These are phyloP conservation scores for Cotesia vestalis DNA, from an alignment of 1,140 invertebrate species.

Conservation along the genomic window DNA sequence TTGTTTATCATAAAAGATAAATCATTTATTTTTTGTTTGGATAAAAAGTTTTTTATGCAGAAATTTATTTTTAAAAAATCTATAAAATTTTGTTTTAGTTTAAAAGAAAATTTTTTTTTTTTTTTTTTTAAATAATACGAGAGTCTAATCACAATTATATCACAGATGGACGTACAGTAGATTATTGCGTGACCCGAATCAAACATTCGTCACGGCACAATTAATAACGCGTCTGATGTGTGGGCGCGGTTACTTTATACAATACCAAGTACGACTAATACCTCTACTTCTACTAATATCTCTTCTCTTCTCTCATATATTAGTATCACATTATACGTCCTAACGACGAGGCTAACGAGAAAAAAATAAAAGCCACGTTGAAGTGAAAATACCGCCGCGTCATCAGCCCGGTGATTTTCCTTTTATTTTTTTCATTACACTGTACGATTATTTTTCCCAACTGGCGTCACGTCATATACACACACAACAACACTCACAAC, in stretches of 20 bases:
- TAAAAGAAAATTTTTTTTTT: too few relatives aligned
- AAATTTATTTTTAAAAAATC: too few relatives aligned
- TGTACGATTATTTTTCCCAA: slow-evolving; percentile 1
- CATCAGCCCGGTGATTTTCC: slow-evolving; percentile 21
- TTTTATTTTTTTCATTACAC: slow-evolving; percentile 1
- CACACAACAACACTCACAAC: neutral
- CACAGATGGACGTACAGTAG: slow-evolving; percentile 2
- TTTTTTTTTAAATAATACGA: neutral
- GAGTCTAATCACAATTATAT: slow-evolving; percentile 23
- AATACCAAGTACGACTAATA: too few relatives aligned
- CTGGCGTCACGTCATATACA: neutral
- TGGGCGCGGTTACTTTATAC: slow-evolving; percentile 12
- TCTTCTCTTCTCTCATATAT: too few relatives aligned
- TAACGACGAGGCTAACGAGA: slow-evolving; percentile 50
- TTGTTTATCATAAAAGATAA: too few relatives aligned
- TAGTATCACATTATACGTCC: slow-evolving; percentile 41
- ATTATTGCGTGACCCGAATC: slow-evolving; percentile 41
- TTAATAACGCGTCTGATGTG: slow-evolving; percentile 49
- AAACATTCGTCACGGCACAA: slow-evolving; percentile 50
- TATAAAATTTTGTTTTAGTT: too few relatives aligned
- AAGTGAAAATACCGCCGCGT: slow-evolving; percentile 7
- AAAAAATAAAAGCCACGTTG: slow-evolving; percentile 48
- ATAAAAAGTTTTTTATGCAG: neutral
- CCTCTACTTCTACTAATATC: too few relatives aligned
- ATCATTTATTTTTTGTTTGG: too few relatives aligned